Conservation (phyloP, 1,140 invertebrate genomes). For the Amyelois transitella region DNA sequence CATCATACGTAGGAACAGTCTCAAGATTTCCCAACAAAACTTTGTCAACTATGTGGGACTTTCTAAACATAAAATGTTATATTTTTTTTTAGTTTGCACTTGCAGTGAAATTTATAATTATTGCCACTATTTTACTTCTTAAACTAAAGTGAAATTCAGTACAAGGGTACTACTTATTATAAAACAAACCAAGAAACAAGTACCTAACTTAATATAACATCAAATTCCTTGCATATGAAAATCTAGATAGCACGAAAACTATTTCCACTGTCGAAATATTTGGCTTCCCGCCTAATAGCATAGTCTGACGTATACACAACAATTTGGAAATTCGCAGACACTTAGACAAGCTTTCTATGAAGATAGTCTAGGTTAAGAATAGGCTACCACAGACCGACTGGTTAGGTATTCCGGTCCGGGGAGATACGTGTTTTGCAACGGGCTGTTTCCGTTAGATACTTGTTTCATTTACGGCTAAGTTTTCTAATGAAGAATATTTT, state of each 20-base stretch:
- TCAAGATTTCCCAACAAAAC: background rate
- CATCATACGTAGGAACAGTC: background rate
- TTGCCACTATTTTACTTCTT: too few relatives aligned
- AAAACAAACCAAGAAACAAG: too few relatives aligned
- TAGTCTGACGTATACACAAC: background rate
- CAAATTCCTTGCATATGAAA: background rate
- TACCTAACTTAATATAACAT: too few relatives aligned
- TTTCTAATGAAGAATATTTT: too few relatives aligned
- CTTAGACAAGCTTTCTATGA: background rate
- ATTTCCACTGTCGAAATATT: background rate
- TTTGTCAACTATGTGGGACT: background rate
- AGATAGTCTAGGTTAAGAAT: background rate
- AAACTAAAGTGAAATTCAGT: too few relatives aligned
- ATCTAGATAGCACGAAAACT: background rate
- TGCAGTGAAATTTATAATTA: too few relatives aligned
- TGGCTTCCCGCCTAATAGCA: background rate
- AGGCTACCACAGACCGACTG: background rate
- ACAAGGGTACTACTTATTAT: too few relatives aligned
- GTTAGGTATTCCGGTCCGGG: background rate
- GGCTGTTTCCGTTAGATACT: background rate
- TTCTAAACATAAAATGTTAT: too few relatives aligned
- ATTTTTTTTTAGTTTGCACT: too few relatives aligned
- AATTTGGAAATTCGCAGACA: background rate
- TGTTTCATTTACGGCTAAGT: too few relatives aligned
- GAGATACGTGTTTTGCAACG: background rate